Conservation (phyloP, 2,888 invertebrate species). For the Pterostichus madidus region DNA sequence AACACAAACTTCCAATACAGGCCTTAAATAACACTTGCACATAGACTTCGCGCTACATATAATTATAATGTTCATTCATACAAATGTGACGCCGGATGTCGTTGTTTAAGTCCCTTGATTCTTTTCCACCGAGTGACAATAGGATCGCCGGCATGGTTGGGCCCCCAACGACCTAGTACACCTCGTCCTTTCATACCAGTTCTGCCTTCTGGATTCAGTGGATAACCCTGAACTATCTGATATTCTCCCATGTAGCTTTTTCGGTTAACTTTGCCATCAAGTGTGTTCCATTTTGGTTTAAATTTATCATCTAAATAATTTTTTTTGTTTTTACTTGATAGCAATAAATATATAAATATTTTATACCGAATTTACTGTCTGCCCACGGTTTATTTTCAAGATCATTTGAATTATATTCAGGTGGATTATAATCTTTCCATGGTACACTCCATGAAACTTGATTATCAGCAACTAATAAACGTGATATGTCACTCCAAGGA, state of each 20-base stretch:
- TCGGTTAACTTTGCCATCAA: slow-evolving; percentile 89
- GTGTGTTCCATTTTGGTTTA: slow-evolving; percentile 87
- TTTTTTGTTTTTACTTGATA: not conserved
- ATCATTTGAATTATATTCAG: slow-evolving; percentile 84
- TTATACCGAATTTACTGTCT: slow-evolving; percentile 84
- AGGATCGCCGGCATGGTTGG: slow-evolving; percentile 99
- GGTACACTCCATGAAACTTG: slow-evolving; percentile 86
- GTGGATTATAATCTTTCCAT: slow-evolving; percentile 87
- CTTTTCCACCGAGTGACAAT: slow-evolving; percentile 95
- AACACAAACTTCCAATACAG: slow-evolving; percentile 93
- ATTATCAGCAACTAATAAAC: slow-evolving; percentile 87
- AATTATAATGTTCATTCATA: slow-evolving; percentile 62
- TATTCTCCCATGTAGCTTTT: slow-evolving; percentile 86
- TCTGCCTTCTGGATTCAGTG: slow-evolving; percentile 93
- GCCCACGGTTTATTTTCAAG: slow-evolving; percentile 90
- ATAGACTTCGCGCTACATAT: not conserved
- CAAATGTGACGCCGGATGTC: slow-evolving; percentile 68
- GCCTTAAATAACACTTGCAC: slow-evolving; percentile 77
- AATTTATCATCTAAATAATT: slow-evolving; percentile 75
- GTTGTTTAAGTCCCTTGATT: slow-evolving; percentile 73
- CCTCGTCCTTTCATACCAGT: slow-evolving; percentile 95
- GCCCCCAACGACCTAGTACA: slow-evolving; percentile 95
- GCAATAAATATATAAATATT: slow-evolving; percentile 59
- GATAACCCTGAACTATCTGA: slow-evolving; percentile 80
- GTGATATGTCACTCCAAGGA: slow-evolving; percentile 82